Percentiles rank a stretch among this genome's conserved stretches.
phyloP scores from a whole-genome alignment of 2,113 vertebrate genomes.

The Coreoperca whiteheadi region DNA sequence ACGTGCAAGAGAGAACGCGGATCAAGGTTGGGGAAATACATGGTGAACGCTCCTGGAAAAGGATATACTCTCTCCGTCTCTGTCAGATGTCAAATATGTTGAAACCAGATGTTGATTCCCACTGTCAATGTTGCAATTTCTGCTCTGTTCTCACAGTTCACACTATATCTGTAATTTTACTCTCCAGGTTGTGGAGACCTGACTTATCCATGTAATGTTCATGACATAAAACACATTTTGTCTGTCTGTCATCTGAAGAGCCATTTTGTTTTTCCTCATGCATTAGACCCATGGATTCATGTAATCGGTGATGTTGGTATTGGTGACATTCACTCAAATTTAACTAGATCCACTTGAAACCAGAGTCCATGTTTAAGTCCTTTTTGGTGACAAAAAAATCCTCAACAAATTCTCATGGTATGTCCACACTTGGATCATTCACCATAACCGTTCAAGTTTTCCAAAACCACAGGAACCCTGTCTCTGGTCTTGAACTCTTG shows the following conservation, averaged over 20 bases:
- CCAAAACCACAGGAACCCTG: background rate
- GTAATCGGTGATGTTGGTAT: background rate
- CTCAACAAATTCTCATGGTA: background rate
- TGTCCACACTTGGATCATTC: constrained; percentile 1
- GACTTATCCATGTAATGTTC: background rate
- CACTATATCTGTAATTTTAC: constrained; percentile 10
- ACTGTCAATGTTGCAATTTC: constrained; percentile 11
- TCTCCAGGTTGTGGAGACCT: background rate
- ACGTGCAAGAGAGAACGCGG: constrained; percentile 44
- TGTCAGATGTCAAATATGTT: constrained; percentile 63
- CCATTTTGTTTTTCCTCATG: background rate
- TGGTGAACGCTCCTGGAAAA: constrained; percentile 50
- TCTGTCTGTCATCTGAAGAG: background rate
- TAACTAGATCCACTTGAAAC: background rate
- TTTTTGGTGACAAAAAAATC: background rate
- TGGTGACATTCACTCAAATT: background rate
- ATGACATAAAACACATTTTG: background rate
- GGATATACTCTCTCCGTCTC: constrained; percentile 25
- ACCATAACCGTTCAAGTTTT: background rate
- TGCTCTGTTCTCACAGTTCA: constrained; percentile 23
- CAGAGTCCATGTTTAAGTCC: background rate
- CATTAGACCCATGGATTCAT: background rate
- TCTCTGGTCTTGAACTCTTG: constrained; percentile 1
- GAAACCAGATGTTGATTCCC: constrained; percentile 73
- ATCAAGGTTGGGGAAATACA: constrained; percentile 50